Evolutionary conservation across 2,113 vertebrate genomes (phyloP), one percentile per base, ranked within the genome.

Genomic region (Equus quagga): DNA sequence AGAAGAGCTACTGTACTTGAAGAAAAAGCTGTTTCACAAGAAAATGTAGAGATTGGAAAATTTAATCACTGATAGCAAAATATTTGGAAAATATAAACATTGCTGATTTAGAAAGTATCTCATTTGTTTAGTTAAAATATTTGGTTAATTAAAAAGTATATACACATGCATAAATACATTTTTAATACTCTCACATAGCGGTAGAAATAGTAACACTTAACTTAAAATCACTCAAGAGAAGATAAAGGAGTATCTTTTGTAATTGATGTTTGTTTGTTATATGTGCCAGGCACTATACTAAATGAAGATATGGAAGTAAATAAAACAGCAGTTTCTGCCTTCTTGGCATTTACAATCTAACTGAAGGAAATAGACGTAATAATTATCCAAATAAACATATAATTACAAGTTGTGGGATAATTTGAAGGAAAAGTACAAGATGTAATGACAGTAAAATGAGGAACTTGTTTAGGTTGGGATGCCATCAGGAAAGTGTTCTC

Each of bases 361-460:
- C 54, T 44, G 49, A 75, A 92, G 58, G 75, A 92, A 80, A 80
- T 54, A 72, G 94, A 64, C 12, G 60, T 56, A 92, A 44, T 72
- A 72, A 91, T 70, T 51, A 95, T 54, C 72, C 64, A 70, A 41
- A 51, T 79, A 86, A 75, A 75, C 19, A 19, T 41, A 76, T 4
- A 62, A 24, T 60, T 92, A 73, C 3, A 92, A 56, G 28, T 80
- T 33, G 28, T 67, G 44, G 31, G 41, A 51, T 79, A 95, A 78
- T 95, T 89, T 92, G 89, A 92, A 91, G 64, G 73, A 86, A 87
- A 65, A 65, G 17, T 86, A 81, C 2, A 92, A 36, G 56, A 44
- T 44, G 28, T 87, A 64, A 23, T 72, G 64, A 79, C 44, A 91
- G 10, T 79, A 58, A 84, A 76, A 62, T 72, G 17, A 62, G 33